A percentile compares a stretch with the other conserved stretches of the same genome.
These are phyloP conservation scores for Aphaenogaster rudis DNA, from an alignment of 1,140 invertebrate genomes.

Conservation along the genomic window DNA sequence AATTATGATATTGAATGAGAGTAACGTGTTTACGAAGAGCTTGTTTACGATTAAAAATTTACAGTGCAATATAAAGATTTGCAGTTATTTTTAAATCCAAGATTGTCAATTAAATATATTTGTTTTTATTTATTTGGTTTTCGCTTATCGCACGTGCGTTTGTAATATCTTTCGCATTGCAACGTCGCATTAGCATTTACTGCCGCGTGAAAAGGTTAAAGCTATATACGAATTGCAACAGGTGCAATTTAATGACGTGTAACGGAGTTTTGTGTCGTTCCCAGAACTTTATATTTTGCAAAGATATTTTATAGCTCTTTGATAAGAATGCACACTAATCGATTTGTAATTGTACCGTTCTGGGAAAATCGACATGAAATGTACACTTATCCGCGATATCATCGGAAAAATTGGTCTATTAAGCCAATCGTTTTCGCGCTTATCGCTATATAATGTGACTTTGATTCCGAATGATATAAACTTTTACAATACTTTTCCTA, in stretches of 20 bases:
- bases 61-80: background rate
- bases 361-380: slow-evolving; percentile 8
- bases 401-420: slow-evolving; percentile 5
- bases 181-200: slow-evolving; percentile 21
- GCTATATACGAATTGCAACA: slow-evolving; percentile 14
- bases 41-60: background rate
- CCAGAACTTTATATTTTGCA: slow-evolving; percentile 2
- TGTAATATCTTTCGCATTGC: background rate
- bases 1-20: background rate
- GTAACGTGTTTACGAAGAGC: background rate
- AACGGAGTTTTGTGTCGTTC: background rate
- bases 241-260: slow-evolving; percentile 8
- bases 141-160: background rate
- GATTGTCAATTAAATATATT: background rate
- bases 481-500: background rate
- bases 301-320: background rate
- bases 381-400: background rate
- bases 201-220: background rate
- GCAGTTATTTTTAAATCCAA: background rate
- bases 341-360: background rate
- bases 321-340: slow-evolving; percentile 10
- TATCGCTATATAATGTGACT: background rate
- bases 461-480: background rate
- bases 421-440: background rate
- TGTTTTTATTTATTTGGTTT: background rate